Percentiles rank a stretch among this genome's conserved stretches.
phyloP scores from a whole-genome alignment of 2,113 vertebrate species.

The Thermophis baileyi region DNA sequence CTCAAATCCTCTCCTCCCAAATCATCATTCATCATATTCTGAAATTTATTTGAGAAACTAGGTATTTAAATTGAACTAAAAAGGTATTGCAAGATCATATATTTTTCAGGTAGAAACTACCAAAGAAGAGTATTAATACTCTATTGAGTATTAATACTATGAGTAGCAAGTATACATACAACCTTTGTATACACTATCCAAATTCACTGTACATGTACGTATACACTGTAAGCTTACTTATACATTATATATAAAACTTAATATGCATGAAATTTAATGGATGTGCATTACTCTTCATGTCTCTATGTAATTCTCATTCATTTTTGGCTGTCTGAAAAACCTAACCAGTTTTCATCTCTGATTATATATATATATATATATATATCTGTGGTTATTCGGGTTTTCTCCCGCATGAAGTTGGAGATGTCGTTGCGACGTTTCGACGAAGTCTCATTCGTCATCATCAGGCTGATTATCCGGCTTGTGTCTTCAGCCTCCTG shows the following conservation, averaged over 20 bases:
- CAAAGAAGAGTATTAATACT: background rate
- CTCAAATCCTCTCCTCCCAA: background rate
- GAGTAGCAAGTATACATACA: background rate
- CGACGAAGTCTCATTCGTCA: too few relatives aligned
- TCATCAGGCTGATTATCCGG: too few relatives aligned
- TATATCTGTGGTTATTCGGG: too few relatives aligned
- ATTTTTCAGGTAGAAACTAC: background rate
- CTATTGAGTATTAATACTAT: background rate
- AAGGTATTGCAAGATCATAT: background rate
- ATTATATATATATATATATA: too few relatives aligned
- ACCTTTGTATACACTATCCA: background rate
- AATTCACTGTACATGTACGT: background rate
- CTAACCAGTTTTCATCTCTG: background rate
- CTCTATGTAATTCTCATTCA: background rate
- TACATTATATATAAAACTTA: background rate
- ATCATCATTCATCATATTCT: background rate
- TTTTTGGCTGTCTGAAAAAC: background rate
- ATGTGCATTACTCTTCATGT: background rate
- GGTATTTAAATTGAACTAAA: fast-evolving
- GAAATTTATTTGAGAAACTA: background rate
- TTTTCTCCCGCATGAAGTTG: too few relatives aligned
- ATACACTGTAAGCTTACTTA: background rate
- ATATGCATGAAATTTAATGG: background rate
- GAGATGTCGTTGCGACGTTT: too few relatives aligned
- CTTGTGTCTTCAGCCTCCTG: too few relatives aligned